Percentiles rank a stretch among this genome's conserved stretches.
Conservation (phyloP, 2,113 vertebrate genomes). For the Hiodon tergisus region DNA sequence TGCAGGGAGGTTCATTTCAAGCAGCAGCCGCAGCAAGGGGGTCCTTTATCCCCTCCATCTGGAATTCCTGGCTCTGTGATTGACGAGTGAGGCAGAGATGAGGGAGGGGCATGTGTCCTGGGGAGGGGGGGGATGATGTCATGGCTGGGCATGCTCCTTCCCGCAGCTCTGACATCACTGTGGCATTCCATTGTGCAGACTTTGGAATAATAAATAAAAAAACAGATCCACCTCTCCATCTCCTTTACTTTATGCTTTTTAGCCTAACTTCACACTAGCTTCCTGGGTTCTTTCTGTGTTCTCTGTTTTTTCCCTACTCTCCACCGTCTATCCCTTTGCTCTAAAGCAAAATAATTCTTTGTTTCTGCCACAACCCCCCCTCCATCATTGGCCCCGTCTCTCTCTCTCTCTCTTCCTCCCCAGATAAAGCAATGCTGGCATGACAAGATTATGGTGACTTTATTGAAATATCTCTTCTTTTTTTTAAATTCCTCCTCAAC, state of each 20-base stretch:
- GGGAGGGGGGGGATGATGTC: slow-evolving; percentile 24
- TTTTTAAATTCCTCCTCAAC: too few species aligned
- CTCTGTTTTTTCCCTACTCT: too few species aligned
- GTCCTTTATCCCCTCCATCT: not conserved
- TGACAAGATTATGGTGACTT: not conserved
- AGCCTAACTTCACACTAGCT: too few species aligned
- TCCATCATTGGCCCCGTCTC: not conserved
- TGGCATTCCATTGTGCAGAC: slow-evolving; percentile 14
- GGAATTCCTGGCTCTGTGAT: not conserved
- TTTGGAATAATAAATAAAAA: not conserved
- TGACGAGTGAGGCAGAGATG: slow-evolving; percentile 7
- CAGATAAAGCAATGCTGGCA: not conserved
- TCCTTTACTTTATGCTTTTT: too few species aligned
- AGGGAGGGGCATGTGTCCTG: slow-evolving; percentile 3
- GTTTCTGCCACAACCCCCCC: not conserved
- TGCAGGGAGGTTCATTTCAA: not conserved
- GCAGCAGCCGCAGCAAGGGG: slow-evolving; percentile 6
- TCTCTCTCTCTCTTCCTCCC: not conserved
- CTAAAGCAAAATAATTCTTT: too few species aligned
- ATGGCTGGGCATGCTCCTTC: slow-evolving; percentile 26
- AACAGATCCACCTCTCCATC: too few species aligned
- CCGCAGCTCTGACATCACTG: slow-evolving; percentile 18
- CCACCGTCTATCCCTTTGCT: too few species aligned
- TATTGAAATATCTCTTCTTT: slow-evolving; percentile 8
- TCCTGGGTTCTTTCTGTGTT: too few species aligned